Base-by-base conservation (phyloP, 2,113 vertebrate genomes). In the Aegotheles bennettii region DNA sequence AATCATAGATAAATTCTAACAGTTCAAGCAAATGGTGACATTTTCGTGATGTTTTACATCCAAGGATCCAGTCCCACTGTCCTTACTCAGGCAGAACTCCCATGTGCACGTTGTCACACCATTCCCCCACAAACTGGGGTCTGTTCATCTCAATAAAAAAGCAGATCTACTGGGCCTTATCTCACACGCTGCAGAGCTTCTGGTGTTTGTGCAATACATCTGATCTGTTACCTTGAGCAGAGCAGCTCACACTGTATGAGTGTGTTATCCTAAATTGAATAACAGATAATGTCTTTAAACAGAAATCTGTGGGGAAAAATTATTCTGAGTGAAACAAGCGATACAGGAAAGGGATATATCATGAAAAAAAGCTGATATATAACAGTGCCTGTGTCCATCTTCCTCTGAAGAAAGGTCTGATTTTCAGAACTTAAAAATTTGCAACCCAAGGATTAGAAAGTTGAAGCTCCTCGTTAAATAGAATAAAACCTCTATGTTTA, bases 21-120 rank as follows among this genome's bases (percentile, higher is more conserved):
- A 60, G 69, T 81, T 96, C 48, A 65, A 96, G 83, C 93, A 95
- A 90, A 94, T 96, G 95, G 92, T 96, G 90, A 89, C 80, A 76
- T 84, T 92, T 94, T 87, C 0, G 0, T 61, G 10, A 8, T 1
- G 5, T 60, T 94, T 75, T 51, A 13, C 63, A 35, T 95, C 60
- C 33, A 17, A 54, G n/a, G 67, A 73, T 38, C 20, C 47, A 38
- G 42, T 90, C 63, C 63, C 67, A 56, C 71, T 86, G 43, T 35
- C 16, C 16, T 75, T 53, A 42, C 31, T 71, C 19, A 24, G 31
- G 17, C 51, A 57, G 57, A 81, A 23, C 25, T 89, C 65, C 57
- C 76, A 75, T 38, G 13, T 67, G 54, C 18, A 7, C 26, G 13
- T 48, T 9, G 17, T 92, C 64, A 43, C 68, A 43, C 17, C 10